Conservation (phyloP, 2,888 invertebrate genomes). For the Cinara cedri region DNA sequence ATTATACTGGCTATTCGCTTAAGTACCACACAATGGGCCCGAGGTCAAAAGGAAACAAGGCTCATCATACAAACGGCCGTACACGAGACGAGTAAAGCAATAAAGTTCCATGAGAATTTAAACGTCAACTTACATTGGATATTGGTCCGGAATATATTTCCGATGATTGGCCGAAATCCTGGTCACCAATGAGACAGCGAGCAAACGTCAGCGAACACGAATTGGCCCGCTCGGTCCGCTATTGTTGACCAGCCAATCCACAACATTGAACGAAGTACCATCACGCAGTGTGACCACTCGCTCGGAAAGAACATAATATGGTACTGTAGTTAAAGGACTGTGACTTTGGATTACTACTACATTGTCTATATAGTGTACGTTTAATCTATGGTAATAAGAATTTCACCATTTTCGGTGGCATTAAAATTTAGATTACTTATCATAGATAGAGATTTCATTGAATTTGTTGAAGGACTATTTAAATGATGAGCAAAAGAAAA, state of each 20-base stretch:
- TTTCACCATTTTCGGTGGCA: too few relatives aligned
- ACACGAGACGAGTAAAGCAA: not conserved
- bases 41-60: not conserved
- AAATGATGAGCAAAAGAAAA: too few relatives aligned
- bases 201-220: conserved; percentile 47
- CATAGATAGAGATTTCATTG: too few relatives aligned
- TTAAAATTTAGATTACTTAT: too few relatives aligned
- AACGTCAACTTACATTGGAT: conserved; percentile 74
- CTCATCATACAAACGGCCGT: not conserved
- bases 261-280: conserved; percentile 9
- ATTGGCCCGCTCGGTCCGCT: conserved; percentile 18
- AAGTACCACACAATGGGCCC: too few relatives aligned
- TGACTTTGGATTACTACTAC: too few relatives aligned
- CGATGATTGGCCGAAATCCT: conserved; percentile 82
- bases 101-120: conserved; percentile 65
- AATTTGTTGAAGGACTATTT: too few relatives aligned
- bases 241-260: conserved; percentile 45
- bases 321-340: too few relatives aligned
- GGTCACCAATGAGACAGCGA: conserved; percentile 60
- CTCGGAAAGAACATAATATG: not conserved
- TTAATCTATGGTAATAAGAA: too few relatives aligned
- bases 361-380: too few relatives aligned
- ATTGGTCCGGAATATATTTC: conserved; percentile 70
- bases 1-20: too few relatives aligned
- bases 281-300: not conserved